Conservation (phyloP, 2,113 vertebrate genomes). For the Oryzias woworae region DNA sequence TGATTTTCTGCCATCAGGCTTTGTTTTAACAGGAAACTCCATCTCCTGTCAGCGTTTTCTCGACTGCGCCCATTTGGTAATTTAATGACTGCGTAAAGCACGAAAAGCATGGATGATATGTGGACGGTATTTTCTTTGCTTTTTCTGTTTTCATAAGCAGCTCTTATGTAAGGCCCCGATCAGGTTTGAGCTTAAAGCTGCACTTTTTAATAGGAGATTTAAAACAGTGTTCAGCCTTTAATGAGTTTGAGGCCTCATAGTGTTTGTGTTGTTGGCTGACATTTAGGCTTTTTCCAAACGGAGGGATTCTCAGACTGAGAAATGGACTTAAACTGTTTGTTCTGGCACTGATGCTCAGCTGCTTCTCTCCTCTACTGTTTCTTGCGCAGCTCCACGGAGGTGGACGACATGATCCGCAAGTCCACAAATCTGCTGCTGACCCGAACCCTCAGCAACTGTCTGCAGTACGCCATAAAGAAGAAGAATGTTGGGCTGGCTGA, state of each 20-base stretch:
- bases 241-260: slow-evolving; percentile 29
- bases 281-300: slow-evolving; percentile 44
- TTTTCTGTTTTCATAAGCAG: too few species aligned
- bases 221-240: slow-evolving; percentile 1
- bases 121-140: neutral
- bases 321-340: slow-evolving; percentile 57
- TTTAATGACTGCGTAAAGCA: slow-evolving; percentile 6
- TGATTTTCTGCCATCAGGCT: slow-evolving; percentile 23
- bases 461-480: slow-evolving; percentile 95
- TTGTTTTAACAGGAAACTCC: slow-evolving; percentile 35
- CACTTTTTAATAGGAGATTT: slow-evolving; percentile 12
- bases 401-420: slow-evolving; percentile 98
- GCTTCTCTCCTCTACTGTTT: neutral
- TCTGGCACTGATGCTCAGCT: slow-evolving; percentile 29
- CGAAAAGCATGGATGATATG: neutral
- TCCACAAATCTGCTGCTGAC: slow-evolving; percentile 95
- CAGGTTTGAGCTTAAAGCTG: neutral
- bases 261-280: slow-evolving; percentile 39
- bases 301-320: slow-evolving; percentile 43
- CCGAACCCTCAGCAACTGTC: slow-evolving; percentile 90
- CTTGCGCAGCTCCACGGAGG: slow-evolving; percentile 87
- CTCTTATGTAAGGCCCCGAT: too few species aligned
- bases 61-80: slow-evolving; percentile 12
- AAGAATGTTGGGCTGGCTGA: slow-evolving; percentile 93
- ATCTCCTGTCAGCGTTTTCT: slow-evolving; percentile 15